phyloP scores from a whole-genome alignment of 2,797 vertebrate species.

The Acanthiza pusilla region DNA sequence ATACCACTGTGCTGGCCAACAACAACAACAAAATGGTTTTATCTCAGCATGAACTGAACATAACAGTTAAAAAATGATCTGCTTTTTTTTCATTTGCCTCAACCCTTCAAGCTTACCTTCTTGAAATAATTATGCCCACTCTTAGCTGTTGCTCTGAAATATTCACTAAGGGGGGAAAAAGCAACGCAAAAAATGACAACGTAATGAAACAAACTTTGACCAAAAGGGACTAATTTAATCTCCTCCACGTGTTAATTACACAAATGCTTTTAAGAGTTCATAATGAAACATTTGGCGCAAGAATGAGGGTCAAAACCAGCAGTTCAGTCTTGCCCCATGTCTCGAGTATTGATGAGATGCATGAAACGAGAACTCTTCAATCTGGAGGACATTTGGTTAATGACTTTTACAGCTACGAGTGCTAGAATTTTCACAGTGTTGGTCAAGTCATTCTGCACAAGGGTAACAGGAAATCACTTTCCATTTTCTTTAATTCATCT shows the following conservation, averaged over 20 bases:
- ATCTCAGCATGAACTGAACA: background rate
- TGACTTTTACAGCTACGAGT: background rate
- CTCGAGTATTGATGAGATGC: background rate
- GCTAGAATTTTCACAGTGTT: background rate
- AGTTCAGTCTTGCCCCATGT: background rate
- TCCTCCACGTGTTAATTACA: background rate
- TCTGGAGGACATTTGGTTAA: background rate
- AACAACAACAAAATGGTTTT: background rate
- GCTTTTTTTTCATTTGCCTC: background rate
- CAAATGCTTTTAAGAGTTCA: background rate
- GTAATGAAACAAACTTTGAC: background rate
- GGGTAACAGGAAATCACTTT: constrained; percentile 25
- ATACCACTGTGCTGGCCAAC: background rate
- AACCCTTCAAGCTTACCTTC: background rate
- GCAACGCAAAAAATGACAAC: background rate
- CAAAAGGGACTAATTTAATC: background rate
- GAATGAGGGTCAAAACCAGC: background rate
- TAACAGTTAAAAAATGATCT: background rate
- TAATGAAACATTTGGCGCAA: background rate
- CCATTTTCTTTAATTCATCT: constrained; percentile 34
- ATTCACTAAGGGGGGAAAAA: background rate
- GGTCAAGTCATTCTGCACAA: background rate
- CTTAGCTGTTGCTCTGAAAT: background rate
- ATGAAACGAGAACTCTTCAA: background rate
- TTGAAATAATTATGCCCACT: background rate